These are phyloP conservation scores for Pyrrhosoma nymphula DNA, from an alignment of 2,888 invertebrate genomes.

Conservation along the genomic window DNA sequence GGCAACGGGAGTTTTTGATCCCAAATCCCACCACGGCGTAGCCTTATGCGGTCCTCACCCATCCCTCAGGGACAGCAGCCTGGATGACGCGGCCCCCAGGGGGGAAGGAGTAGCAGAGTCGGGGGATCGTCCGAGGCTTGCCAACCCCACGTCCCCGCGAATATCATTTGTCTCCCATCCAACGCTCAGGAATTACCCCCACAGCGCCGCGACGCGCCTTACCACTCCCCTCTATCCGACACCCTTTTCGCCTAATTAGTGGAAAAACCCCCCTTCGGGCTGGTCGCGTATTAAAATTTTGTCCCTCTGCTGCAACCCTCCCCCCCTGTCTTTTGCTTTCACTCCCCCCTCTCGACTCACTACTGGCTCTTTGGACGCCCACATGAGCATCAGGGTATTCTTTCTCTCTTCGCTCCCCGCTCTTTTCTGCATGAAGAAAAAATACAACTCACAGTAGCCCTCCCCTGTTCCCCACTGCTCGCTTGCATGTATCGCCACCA, in stretches of 20 bases:
- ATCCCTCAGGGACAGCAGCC: not conserved
- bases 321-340: not conserved
- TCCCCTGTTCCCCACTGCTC: not conserved
- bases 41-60: not conserved
- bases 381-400: not conserved
- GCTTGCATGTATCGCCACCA: not conserved
- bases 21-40: not conserved
- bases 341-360: not conserved
- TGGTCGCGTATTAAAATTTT: conserved; percentile 15
- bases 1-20: not conserved
- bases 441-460: not conserved
- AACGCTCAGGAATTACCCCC: not conserved
- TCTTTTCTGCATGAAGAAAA: not conserved
- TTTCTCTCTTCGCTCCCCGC: not conserved
- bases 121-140: not conserved
- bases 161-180: conserved; percentile 18
- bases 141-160: not conserved
- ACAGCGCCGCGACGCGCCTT: not conserved
- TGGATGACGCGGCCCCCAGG: not conserved
- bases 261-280: conserved; percentile 7
- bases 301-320: not conserved
- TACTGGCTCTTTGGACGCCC: not conserved
- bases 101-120: not conserved
- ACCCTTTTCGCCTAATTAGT: conserved; percentile 27
- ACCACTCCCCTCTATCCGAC: not conserved